Conservation (phyloP, 2,888 invertebrate genomes). For the Dendrolimus houi region DNA sequence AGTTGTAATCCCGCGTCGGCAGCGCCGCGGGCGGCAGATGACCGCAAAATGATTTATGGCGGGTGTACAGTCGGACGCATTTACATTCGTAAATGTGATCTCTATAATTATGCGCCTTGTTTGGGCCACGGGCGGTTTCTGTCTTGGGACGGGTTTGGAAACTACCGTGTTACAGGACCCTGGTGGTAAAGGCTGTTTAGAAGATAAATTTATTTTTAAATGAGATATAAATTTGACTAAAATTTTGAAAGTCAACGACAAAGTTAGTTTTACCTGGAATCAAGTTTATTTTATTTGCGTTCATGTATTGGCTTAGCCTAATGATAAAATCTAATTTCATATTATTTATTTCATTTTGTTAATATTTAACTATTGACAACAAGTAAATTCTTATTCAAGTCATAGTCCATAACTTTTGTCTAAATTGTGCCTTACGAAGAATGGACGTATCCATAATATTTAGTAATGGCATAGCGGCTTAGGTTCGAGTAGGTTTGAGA, state of each 20-base stretch:
- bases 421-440: too few species aligned
- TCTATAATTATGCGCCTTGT: slow-evolving; percentile 63
- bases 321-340: too few species aligned
- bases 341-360: too few species aligned
- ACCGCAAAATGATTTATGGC: slow-evolving; percentile 68
- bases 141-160: slow-evolving; percentile 4
- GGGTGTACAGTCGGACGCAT: slow-evolving; percentile 43
- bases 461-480: too few species aligned
- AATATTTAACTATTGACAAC: too few species aligned
- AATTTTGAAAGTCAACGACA: neutral
- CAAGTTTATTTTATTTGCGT: too few species aligned
- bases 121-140: slow-evolving; percentile 49
- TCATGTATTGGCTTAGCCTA: too few species aligned
- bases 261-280: too few species aligned
- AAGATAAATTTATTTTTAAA: neutral
- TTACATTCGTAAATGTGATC: slow-evolving; percentile 70
- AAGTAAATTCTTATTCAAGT: too few species aligned
- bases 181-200: neutral
- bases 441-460: too few species aligned
- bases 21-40: slow-evolving; percentile 72
- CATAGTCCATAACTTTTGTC: too few species aligned
- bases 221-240: neutral
- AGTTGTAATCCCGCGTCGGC: slow-evolving; percentile 32
- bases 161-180: neutral
- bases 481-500: too few species aligned